Evolutionary conservation across 2,113 vertebrate species (phyloP).

Genomic region (Pycnonotus jocosus): DNA sequence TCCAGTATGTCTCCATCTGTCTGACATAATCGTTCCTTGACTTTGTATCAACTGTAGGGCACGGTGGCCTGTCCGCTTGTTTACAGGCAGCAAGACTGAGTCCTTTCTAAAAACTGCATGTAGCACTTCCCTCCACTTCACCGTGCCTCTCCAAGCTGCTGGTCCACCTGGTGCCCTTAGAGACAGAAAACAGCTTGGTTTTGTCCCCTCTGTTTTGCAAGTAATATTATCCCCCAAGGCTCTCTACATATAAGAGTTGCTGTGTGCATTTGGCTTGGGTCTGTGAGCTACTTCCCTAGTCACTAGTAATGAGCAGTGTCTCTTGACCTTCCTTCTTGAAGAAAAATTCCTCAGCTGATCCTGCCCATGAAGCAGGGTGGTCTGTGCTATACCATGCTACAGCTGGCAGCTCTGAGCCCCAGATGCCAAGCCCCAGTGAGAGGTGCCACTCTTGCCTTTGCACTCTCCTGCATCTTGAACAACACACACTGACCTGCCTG

Average conservation of each 20-base stretch:
- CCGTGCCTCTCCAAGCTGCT: not conserved
- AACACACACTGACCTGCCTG: accelerated
- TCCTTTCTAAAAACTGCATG: not conserved
- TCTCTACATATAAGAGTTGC: not conserved
- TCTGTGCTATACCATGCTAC: not conserved
- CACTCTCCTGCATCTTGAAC: not conserved
- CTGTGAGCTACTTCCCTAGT: not conserved
- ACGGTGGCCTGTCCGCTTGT: accelerated
- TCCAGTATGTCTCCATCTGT: not conserved
- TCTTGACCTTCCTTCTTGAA: not conserved
- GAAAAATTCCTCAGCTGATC: not conserved
- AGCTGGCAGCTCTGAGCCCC: not conserved
- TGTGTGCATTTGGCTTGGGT: not conserved
- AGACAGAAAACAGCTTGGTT: not conserved
- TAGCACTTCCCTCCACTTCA: not conserved
- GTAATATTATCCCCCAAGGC: not conserved
- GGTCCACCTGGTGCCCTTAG: not conserved
- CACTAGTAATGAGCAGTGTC: not conserved
- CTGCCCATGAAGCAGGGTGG: not conserved
- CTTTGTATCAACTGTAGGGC: not conserved
- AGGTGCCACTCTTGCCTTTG: accelerated
- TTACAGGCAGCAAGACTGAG: accelerated
- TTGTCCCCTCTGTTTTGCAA: not conserved
- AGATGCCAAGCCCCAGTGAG: not conserved
- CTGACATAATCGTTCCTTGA: not conserved